These are phyloP conservation scores for Bedellia somnulentella DNA, from an alignment of 2,888 invertebrate genomes.

Conservation along the genomic window DNA sequence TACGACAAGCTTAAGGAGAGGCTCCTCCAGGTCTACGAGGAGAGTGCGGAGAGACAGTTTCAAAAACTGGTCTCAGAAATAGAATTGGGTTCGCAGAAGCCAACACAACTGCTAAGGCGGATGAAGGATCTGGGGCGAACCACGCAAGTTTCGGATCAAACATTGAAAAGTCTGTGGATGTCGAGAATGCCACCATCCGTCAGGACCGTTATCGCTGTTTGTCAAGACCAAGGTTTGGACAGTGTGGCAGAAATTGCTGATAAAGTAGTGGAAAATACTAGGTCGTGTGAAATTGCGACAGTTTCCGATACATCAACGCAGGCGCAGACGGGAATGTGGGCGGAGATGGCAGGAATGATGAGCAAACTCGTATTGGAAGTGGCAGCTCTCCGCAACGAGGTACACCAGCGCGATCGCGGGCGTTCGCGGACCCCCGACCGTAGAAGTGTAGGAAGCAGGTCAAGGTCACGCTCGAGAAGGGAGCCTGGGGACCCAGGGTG, in stretches of 20 bases:
- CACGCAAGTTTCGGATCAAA: conserved; percentile 2
- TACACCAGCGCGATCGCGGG: no score
- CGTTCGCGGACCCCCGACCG: no score
- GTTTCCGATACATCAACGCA: no score
- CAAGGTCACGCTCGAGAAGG: no score
- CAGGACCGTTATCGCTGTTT: background rate
- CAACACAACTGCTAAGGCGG: conserved; percentile 2
- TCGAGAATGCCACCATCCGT: background rate
- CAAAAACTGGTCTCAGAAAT: conserved; percentile 3
- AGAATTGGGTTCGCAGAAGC: conserved; percentile 1
- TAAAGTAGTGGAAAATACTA: conserved; percentile 2
- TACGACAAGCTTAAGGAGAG: conserved; percentile 1
- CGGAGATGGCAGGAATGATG: no score
- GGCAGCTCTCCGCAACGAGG: no score
- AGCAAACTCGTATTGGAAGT: no score
- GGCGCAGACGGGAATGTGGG: no score
- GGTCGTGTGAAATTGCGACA: no score
- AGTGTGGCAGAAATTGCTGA: conserved; percentile 1
- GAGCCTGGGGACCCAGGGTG: no score
- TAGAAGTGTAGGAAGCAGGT: no score
- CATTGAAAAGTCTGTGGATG: background rate
- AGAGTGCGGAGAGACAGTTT: background rate
- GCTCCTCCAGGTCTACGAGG: background rate
- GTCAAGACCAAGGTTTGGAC: background rate
- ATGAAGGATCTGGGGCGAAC: conserved; percentile 2